Conservation (phyloP, 2,113 vertebrate species). For the Podarcis raffonei region DNA sequence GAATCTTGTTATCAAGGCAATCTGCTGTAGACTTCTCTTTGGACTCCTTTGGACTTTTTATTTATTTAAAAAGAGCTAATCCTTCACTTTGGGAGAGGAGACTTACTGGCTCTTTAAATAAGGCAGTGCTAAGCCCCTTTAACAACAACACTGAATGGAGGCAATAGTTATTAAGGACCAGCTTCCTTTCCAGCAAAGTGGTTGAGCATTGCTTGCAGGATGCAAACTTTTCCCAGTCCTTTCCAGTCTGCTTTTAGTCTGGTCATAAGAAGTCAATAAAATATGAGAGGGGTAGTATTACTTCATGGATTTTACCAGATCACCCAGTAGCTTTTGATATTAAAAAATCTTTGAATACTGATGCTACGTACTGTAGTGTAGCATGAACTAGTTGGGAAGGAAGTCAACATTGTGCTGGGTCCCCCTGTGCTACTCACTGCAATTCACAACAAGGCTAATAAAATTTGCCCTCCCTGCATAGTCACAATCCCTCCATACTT, state of each 20-base stretch:
- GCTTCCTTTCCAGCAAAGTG: background rate
- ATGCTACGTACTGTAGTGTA: background rate
- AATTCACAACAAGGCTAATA: background rate
- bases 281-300: background rate
- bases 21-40: background rate
- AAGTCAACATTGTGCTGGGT: background rate
- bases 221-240: background rate
- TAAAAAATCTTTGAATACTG: background rate
- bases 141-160: background rate
- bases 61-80: background rate
- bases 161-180: background rate
- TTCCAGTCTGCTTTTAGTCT: background rate
- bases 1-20: slow-evolving; percentile 45
- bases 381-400: background rate
- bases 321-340: background rate
- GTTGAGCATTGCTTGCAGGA: background rate
- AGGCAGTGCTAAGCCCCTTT: no score
- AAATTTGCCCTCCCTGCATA: background rate
- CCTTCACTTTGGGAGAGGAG: background rate
- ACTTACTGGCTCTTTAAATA: background rate
- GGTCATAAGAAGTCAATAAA: background rate
- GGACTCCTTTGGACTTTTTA: background rate
- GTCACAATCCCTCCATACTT: background rate
- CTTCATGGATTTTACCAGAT: background rate
- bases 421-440: background rate